Evolutionary conservation across 1,140 invertebrate genomes (phyloP), one percentile per base, ranked within the genome.

Genomic region (Pseudomyrmex concolor): DNA sequence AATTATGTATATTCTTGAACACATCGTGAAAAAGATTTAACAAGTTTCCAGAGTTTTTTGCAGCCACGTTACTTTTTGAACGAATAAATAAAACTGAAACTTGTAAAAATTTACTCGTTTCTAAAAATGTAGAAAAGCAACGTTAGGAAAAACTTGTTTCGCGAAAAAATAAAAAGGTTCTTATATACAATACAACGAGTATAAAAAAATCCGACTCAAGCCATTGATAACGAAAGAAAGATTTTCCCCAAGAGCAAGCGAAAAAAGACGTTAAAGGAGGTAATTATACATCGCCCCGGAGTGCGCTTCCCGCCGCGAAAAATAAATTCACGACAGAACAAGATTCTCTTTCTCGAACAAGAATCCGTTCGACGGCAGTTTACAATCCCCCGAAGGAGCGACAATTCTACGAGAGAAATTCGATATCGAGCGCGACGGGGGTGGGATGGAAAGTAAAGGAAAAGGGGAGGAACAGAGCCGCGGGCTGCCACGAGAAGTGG

Each of bases 331-430:
- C 48, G 25, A 48, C 57, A 34, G 57, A 51, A 48, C 66, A 17
- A 22, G 51, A 1, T 66, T 43, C 43, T 60, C 54, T 72, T 34
- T 34, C 34, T 34, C 54, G 55, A 62, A 62, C 22, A 19, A 60
- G 60, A 25, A 50, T 43, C 59, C 48, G 57, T 71, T 64, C 57
- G 25, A 76, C 57, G 68, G 60, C 25, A 73, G 68, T 82, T 73
- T 82, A 82, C 80, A 73, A 62, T 82, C 54, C 71, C 59, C 71
- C 43, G 66, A 54, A 80, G 76, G 34, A 70, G 59, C 76, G 76
- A 80, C 76, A 80, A 80, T 80, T 80, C 76, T 25, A 71, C n/a
- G 76, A 71, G 80, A 72, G 80, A 72, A 82, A 74, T 82, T 82
- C 68, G 68, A 72, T 74, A 74, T 82, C 68, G 80, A 82, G n/a